Conservation (phyloP, 2,113 vertebrate genomes). For the Brachyhypopomus gauderio region DNA sequence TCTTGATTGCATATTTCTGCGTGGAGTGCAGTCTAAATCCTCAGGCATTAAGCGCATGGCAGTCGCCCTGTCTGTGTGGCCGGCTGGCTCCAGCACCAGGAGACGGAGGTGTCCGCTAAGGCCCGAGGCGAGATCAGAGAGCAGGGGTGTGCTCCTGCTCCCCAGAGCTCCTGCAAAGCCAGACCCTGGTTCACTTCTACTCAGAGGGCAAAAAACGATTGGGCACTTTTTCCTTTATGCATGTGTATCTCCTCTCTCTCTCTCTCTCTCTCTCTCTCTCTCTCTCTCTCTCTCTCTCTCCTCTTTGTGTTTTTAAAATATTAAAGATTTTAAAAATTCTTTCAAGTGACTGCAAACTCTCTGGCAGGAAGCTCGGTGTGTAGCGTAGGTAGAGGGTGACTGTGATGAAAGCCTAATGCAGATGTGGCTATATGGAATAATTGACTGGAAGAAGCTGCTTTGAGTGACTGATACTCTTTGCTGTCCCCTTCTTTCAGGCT, state of each 20-base stretch:
- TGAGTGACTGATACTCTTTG: slow-evolving; percentile 48
- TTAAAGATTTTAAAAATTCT: slow-evolving; percentile 57
- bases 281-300: not conserved
- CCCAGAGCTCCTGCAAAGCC: slow-evolving; percentile 3
- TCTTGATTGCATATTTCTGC: slow-evolving; percentile 55
- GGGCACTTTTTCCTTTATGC: slow-evolving; percentile 45
- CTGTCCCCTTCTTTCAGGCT: slow-evolving; percentile 46
- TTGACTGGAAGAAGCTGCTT: slow-evolving; percentile 42
- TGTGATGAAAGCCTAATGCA: not conserved
- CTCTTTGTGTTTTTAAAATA: slow-evolving; percentile 51
- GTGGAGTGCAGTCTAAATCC: slow-evolving; percentile 63
- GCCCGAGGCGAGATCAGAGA: slow-evolving; percentile 48
- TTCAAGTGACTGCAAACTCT: slow-evolving; percentile 41
- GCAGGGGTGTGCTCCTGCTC: not conserved
- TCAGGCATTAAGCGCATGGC: slow-evolving; percentile 70
- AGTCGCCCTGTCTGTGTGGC: slow-evolving; percentile 41
- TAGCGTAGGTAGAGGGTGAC: too few species aligned
- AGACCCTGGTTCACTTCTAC: slow-evolving; percentile 48
- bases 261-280: not conserved
- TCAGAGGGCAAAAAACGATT: slow-evolving; percentile 49
- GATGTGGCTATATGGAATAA: slow-evolving; percentile 36
- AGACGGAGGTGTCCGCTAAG: slow-evolving; percentile 42
- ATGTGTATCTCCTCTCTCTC: not conserved
- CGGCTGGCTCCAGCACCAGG: slow-evolving; percentile 45
- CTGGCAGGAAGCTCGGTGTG: slow-evolving; percentile 18